Conservation (phyloP, 2,797 vertebrate species). For the Semotilus atromaculatus region DNA sequence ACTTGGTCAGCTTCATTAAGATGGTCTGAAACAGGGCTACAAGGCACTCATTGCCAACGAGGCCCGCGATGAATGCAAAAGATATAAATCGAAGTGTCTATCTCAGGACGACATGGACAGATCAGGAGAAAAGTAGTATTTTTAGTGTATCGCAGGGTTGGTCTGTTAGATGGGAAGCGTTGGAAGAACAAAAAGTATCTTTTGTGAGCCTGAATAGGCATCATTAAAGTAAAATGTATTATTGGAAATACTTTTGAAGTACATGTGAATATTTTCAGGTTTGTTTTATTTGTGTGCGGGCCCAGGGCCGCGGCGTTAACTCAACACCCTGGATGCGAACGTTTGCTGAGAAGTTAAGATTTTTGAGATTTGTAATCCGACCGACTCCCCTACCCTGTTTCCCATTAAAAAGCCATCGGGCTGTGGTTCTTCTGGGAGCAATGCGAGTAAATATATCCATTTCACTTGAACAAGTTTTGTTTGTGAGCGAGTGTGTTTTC, state of each 20-base stretch:
- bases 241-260: constrained; percentile 49
- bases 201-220: constrained; percentile 10
- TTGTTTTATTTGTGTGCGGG: constrained; percentile 59
- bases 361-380: constrained; percentile 75
- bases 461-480: constrained; percentile 82
- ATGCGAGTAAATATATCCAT: constrained; percentile 82
- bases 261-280: constrained; percentile 57
- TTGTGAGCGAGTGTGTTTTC: constrained; percentile 80
- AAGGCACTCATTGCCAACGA: constrained; percentile 37
- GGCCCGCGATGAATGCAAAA: constrained; percentile 50
- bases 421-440: constrained; percentile 78
- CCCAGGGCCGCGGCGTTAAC: constrained; percentile 71
- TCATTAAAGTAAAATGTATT: constrained; percentile 42
- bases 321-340: constrained; percentile 69
- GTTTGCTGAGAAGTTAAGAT: constrained; percentile 67
- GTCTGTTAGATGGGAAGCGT: not conserved
- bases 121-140: constrained; percentile 48
- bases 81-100: constrained; percentile 73
- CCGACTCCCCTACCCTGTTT: constrained; percentile 73
- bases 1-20: constrained; percentile 97
- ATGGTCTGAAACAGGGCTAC: constrained; percentile 81
- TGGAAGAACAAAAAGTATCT: constrained; percentile 8
- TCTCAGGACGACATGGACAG: constrained; percentile 62
- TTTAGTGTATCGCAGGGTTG: not conserved
- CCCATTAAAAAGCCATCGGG: constrained; percentile 83